Conservation (phyloP, 2,113 vertebrate species). For the Pithys albifrons region DNA sequence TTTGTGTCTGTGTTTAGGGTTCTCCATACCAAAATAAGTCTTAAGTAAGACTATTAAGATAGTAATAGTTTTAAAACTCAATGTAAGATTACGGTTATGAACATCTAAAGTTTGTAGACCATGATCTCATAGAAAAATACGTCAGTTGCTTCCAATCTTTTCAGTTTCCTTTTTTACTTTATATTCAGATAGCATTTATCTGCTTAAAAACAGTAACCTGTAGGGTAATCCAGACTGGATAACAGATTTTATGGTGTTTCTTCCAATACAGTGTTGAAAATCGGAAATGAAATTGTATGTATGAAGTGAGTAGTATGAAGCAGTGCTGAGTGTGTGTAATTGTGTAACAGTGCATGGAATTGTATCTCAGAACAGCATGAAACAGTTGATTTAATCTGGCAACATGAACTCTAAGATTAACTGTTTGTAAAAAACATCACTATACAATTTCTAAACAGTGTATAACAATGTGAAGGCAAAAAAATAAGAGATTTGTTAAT, state of each 20-base stretch:
- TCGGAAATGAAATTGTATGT: background rate
- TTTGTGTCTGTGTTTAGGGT: background rate
- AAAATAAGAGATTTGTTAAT: background rate
- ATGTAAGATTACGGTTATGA: fast-evolving
- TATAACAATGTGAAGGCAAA: background rate
- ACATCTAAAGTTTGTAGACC: background rate
- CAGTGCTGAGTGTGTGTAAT: background rate
- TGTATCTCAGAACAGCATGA: background rate
- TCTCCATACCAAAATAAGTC: background rate
- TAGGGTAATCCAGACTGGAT: background rate
- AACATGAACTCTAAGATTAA: background rate
- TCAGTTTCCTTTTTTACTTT: background rate
- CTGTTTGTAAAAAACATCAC: background rate
- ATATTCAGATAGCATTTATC: background rate
- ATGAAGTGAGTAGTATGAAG: background rate
- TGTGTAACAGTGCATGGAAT: background rate
- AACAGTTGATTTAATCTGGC: background rate
- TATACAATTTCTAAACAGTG: background rate
- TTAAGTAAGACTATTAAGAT: background rate
- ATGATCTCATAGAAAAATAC: background rate
- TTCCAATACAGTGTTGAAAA: background rate
- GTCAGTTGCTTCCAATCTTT: background rate
- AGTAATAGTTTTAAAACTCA: background rate
- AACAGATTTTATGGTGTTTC: background rate
- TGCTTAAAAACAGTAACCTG: background rate